Conservation (phyloP, 2,113 vertebrate species). For the Sminthopsis crassicaudata region DNA sequence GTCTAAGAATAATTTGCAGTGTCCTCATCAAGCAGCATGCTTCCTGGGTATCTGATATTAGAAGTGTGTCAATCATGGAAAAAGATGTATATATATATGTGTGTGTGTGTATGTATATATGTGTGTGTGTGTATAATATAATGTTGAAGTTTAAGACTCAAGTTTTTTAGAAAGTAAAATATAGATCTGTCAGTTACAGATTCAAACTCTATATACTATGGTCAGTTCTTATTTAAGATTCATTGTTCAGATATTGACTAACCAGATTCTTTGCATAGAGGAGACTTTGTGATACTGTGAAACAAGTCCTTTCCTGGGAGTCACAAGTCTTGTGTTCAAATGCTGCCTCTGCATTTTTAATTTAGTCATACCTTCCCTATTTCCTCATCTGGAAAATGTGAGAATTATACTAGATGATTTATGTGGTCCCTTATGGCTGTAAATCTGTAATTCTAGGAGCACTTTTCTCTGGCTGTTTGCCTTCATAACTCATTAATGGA, state of each 20-base stretch:
- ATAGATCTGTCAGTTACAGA: neutral
- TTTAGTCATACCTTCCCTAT: neutral
- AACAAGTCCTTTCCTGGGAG: neutral
- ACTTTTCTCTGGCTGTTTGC: neutral
- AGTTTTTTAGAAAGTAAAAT: neutral
- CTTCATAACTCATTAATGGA: slow-evolving; percentile 9
- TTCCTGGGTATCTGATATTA: neutral
- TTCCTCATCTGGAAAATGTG: neutral
- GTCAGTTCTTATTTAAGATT: neutral
- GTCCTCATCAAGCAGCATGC: neutral
- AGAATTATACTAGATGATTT: neutral
- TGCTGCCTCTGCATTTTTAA: neutral
- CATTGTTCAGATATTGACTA: neutral
- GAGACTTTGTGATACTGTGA: neutral
- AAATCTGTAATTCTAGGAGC: neutral
- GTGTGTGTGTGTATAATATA: too few relatives aligned
- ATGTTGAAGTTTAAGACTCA: neutral
- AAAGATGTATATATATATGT: neutral
- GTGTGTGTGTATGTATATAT: too few relatives aligned
- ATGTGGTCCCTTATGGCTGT: neutral
- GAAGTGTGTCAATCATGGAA: neutral
- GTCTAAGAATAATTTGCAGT: neutral
- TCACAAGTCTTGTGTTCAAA: neutral
- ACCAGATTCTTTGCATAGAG: neutral
- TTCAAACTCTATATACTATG: neutral